Evolutionary conservation across 2,113 vertebrate genomes (phyloP), one percentile per base, ranked within the genome.

Genomic region (Spheniscus mendiculus): DNA sequence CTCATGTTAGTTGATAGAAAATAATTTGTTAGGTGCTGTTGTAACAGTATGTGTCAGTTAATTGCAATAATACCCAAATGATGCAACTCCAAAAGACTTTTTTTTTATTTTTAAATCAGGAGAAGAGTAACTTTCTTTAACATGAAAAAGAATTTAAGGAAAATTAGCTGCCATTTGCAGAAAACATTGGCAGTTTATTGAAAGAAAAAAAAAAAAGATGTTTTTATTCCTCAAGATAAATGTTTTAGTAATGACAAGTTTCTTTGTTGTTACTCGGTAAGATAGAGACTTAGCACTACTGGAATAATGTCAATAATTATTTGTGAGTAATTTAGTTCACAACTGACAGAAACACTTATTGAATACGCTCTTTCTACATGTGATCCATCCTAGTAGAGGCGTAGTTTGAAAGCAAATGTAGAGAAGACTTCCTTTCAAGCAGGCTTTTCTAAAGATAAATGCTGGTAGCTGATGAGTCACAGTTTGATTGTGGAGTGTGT

Each of bases 251-350:
- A 42, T 42, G 42, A 42, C 42, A 42, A 42, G 42, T 42, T 42
- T 42, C 42, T 42, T 89, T 87, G 40, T 89, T 73, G 66, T 87
- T 86, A 79, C n/a, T 87, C 52, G 25, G 56, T 76, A 86, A 86
- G 34, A 67, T 9, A 77, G 42, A 66, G 66, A 72, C 44, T 56
- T 93, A 63, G 36, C 53, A 59, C 44, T 73, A 30, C 26, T 83
- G 90, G 45, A 96, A 74, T 87, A 89, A 66, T 49, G 38, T 88
- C n/a, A 81, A 55, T 40, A 92, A 89, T 73, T 91, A 50, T 90
- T 95, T 79, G 32, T 87, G 50, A 94, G 45, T 85, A 87, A 92
- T 61, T 73, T 58, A 89, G 91, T 29, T 89, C 42, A 52, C 21
- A 91, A 56, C 10, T 66, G 67, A 86, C 44, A 74, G 10, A 93